Base-by-base conservation (phyloP, 2,888 invertebrate genomes). In the Calameuta filiformis region DNA sequence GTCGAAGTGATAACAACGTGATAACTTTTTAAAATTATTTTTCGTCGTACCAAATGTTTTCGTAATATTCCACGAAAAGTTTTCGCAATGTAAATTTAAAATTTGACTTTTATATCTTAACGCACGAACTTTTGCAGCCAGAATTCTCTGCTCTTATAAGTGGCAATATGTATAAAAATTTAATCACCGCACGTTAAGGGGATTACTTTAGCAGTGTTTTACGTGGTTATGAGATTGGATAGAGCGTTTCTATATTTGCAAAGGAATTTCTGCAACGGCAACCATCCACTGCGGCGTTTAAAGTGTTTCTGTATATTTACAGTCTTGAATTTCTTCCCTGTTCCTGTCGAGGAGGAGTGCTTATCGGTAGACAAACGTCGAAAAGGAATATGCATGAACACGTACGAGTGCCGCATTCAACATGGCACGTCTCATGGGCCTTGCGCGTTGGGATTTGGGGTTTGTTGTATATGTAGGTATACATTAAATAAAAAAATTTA, bases 281-380 rank as follows among this genome's bases (percentile, higher is more conserved):
- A 56, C 9, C 23, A 56, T 56, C 23, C 23, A 9, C 23, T 56
- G 56, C 9, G 23, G 56, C 23, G 2, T 71, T 76, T 12, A 73
- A n/a, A 31, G 31, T 73, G 37, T 79, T 71, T 81, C 81, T 83
- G 79, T 82, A 56, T 56, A 56, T 79, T 91, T 92, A 73, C 90
- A 95, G 97, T 97, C 76, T 93, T 97, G 82, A 96, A 96, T 91
- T 95, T 97, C 89, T 96, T 97, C 90, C 96, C 97, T 0, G 95
- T 96, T 79, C 96, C 97, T 2, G 96, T 96, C 6, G 96, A 96
- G 92, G 94, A 95, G 73, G 97, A 97, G 91, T 97, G 97, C 87
- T 91, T 94, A 81, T 95, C 97, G 0, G 92, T 94, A 83, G 95
- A 95, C 85, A 95, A 95, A 33, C 93, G 95, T 84, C 93, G 96